A percentile compares a stretch with the other conserved stretches of the same genome.
These are phyloP conservation scores for Oncorhynchus nerka DNA, from an alignment of 2,113 vertebrate genomes.

Conservation along the genomic window DNA sequence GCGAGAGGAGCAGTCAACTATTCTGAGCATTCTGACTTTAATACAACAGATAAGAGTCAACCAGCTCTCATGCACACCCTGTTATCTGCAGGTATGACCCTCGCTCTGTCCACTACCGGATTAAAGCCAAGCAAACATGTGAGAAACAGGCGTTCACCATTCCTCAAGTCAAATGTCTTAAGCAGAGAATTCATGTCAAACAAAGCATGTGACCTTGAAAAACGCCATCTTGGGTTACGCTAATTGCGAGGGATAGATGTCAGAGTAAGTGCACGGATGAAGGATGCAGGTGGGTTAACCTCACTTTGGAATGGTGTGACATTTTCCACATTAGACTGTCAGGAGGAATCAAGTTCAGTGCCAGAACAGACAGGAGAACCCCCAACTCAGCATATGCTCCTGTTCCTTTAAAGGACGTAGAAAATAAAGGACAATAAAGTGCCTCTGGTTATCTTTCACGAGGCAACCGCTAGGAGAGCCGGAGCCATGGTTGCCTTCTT, in stretches of 20 bases:
- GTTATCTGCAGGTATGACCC: neutral
- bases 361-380: slow-evolving; percentile 9
- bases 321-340: neutral
- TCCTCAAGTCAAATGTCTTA: slow-evolving; percentile 13
- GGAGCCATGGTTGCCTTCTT: slow-evolving; percentile 19
- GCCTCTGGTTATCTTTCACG: slow-evolving; percentile 42
- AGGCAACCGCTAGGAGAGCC: slow-evolving; percentile 33
- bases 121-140: slow-evolving; percentile 20
- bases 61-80: neutral
- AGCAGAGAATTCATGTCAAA: neutral
- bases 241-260: slow-evolving; percentile 12
- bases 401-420: slow-evolving; percentile 26
- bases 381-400: slow-evolving; percentile 21
- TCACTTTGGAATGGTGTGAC: slow-evolving; percentile 15
- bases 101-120: slow-evolving; percentile 5
- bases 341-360: neutral
- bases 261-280: neutral
- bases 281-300: neutral
- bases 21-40: neutral
- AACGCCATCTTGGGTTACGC: neutral
- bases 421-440: slow-evolving; percentile 50
- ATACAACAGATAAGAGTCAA: neutral
- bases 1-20: neutral
- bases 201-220: neutral
- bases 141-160: slow-evolving; percentile 4